Evolutionary conservation across 2,113 vertebrate genomes (phyloP).

Genomic region (Hyaena hyaena): DNA sequence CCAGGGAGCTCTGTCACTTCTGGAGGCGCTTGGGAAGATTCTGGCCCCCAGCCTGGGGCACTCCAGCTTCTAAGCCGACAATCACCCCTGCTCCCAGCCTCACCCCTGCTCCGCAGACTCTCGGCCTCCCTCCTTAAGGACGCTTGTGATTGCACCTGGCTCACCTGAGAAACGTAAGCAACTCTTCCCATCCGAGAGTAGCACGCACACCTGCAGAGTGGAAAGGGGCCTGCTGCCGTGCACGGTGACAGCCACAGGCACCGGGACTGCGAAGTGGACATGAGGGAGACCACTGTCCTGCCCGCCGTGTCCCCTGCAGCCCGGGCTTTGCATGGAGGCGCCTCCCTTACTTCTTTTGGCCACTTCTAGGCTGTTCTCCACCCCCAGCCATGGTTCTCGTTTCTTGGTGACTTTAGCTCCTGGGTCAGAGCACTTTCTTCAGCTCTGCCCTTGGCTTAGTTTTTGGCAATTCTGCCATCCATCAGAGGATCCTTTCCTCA

Average conservation of each 20-base stretch:
- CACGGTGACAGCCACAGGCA: accelerated
- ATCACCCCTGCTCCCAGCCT: accelerated
- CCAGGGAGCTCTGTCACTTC: neutral
- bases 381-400: neutral
- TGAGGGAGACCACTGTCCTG: neutral
- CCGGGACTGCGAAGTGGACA: accelerated
- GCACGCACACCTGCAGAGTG: neutral
- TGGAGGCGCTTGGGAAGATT: accelerated
- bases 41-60: accelerated
- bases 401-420: neutral
- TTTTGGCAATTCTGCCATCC: no score
- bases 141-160: neutral
- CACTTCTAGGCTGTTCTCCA: no score
- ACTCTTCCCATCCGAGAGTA: accelerated
- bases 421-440: no score
- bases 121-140: accelerated
- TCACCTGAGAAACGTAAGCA: neutral
- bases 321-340: accelerated
- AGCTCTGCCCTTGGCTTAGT: neutral
- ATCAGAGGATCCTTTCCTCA: no score
- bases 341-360: neutral
- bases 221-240: neutral
- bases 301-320: neutral
- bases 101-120: no score
- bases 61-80: neutral